phyloP scores from a whole-genome alignment of 2,113 vertebrate species.

The Cathartes aura region DNA sequence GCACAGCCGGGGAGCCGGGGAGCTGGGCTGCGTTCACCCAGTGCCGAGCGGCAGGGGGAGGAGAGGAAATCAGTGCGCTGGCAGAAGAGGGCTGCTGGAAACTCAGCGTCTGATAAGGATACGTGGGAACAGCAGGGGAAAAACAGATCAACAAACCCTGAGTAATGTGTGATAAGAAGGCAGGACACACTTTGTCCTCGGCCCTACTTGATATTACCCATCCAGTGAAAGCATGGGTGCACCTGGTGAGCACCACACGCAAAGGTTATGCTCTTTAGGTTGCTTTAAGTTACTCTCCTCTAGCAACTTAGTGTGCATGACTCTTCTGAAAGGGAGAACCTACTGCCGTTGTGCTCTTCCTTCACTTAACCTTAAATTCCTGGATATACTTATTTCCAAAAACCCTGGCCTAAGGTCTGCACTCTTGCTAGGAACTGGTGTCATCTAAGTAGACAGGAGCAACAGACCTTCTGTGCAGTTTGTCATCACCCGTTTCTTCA shows the following conservation, averaged over 20 bases:
- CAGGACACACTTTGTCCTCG: not conserved
- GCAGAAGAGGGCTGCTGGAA: not conserved
- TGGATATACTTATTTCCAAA: not conserved
- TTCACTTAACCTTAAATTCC: not conserved
- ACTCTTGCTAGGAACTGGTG: not conserved
- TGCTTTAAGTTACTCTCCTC: not conserved
- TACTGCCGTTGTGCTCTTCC: not conserved
- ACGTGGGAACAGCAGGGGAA: not conserved
- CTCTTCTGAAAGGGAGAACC: not conserved
- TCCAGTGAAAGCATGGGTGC: fast-evolving
- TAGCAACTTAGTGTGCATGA: fast-evolving
- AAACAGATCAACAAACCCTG: not conserved
- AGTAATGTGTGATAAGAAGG: not conserved
- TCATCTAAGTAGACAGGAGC: not conserved
- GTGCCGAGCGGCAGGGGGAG: not conserved
- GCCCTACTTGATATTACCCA: not conserved
- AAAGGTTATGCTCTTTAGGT: not conserved
- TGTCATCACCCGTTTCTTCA: not conserved
- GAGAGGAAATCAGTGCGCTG: not conserved
- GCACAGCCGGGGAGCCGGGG: fast-evolving
- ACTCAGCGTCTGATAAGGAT: not conserved
- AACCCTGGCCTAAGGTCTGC: not conserved
- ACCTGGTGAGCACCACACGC: not conserved
- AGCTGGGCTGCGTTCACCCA: fast-evolving
- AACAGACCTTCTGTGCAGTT: not conserved